Evolutionary conservation across 2,888 invertebrate genomes (phyloP).

Genomic region (Caenorhabditis afra): DNA sequence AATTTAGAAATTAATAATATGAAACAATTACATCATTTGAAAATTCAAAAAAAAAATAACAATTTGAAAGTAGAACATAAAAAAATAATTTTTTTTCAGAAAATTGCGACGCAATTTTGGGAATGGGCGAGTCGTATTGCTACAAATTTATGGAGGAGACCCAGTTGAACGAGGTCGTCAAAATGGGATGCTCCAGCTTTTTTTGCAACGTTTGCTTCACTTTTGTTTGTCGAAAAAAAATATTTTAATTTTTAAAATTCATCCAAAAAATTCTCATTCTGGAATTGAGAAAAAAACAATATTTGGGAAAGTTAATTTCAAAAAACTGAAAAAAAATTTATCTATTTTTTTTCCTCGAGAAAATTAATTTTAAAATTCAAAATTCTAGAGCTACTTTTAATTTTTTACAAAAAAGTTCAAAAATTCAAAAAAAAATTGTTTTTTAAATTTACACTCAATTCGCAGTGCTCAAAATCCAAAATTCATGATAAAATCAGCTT

Average conservation of each 20-base stretch:
- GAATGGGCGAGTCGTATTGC: slow-evolving; percentile 68
- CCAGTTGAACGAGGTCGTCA: slow-evolving; percentile 64
- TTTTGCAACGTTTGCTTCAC: slow-evolving; percentile 67
- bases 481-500: no score
- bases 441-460: no score
- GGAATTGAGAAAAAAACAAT: neutral
- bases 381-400: no score
- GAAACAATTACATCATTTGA: neutral
- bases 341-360: no score
- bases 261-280: neutral
- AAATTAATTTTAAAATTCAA: no score
- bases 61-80: neutral
- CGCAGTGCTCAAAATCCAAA: neutral
- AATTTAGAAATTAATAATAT: no score
- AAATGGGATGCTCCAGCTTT: slow-evolving; percentile 69
- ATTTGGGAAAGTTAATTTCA: no score
- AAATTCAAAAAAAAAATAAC: neutral
- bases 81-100: no score
- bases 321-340: no score
- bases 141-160: slow-evolving; percentile 70
- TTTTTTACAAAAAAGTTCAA: no score
- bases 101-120: slow-evolving; percentile 62
- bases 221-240: no score
- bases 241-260: neutral
- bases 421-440: neutral